Evolutionary conservation across 2,888 invertebrate species (phyloP), one percentile per base, ranked within the genome.

Genomic region (Nomada fabriciana): DNA sequence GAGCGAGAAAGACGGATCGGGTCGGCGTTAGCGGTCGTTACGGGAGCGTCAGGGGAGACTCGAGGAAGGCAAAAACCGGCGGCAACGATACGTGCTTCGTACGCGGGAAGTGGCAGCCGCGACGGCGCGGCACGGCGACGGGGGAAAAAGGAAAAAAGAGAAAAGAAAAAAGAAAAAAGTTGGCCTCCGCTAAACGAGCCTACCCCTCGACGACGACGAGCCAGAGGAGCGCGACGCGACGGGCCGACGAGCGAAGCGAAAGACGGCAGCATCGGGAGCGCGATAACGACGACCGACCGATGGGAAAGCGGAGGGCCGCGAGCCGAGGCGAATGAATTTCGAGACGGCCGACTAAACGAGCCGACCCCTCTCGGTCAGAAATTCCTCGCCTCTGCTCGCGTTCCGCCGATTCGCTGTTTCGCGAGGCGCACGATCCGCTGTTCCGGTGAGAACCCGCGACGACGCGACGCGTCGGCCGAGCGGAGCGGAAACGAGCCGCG

Each of bases 1-100:
- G 86, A 86, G 87, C 84, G 88, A 88, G 90, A 89, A 86, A 88
- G 91, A 93, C 87, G 90, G 86, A 91, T 91, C 90, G 91, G 89
- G 89, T 88, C 85, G 89, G 89, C 88, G 90, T 89, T 88, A 76
- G 84, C 89, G 90, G 90, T 92, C 91, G 91, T 92, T 91, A 91
- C 89, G 89, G 89, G 86, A 90, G 87, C 72, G 81, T 72, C 83
- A 76, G 63, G 65, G 43, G 63, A 52, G 80, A 76, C 76, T 82
- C 86, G 85, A 84, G 76, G 84, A 74, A 83, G 84, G 89, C 90
- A 91, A 92, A 91, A 91, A 90, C 72, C 74, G 69, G 86, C 83
- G 85, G 85, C 88, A 87, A 88, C 90, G 90, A 91, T 91, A 89
- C 83, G 85, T 75, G 64, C 78, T 76, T 81, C 83, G 80, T 76